Conservation (phyloP, 2,888 invertebrate genomes). For the Drosophila greeni region DNA sequence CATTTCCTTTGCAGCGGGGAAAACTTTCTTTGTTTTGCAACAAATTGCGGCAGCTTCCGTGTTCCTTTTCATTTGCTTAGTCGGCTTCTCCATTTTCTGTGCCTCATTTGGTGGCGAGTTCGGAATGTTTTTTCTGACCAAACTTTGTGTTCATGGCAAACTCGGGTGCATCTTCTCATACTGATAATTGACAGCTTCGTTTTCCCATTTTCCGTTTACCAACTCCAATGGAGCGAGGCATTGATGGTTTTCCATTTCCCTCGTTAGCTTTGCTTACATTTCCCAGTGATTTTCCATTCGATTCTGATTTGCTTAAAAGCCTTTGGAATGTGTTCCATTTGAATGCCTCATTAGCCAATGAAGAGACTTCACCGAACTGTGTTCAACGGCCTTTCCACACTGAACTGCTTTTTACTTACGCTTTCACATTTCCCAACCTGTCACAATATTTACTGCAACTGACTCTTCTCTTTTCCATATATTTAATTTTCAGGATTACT, state of each 20-base stretch:
- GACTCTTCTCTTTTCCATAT: neutral
- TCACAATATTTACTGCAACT: conserved; percentile 5
- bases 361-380: conserved; percentile 5
- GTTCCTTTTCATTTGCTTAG: conserved; percentile 38
- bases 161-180: neutral
- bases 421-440: neutral
- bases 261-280: conserved; percentile 25
- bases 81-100: conserved; percentile 6
- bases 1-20: conserved; percentile 23
- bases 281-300: conserved; percentile 6
- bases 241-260: conserved; percentile 15
- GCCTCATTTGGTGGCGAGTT: conserved; percentile 31
- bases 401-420: neutral
- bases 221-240: conserved; percentile 16
- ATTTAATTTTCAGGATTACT: neutral
- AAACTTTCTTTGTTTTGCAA: conserved; percentile 51
- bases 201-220: conserved; percentile 9
- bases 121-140: conserved; percentile 20
- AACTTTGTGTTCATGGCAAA: conserved; percentile 5
- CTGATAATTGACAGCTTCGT: conserved; percentile 20
- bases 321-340: conserved; percentile 26
- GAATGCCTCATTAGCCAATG: conserved; percentile 24
- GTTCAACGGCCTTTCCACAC: neutral
- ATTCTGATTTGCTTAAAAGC: conserved; percentile 15
- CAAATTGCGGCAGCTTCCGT: conserved; percentile 49